These are phyloP conservation scores for Conistra vaccinii DNA, from an alignment of 2,888 invertebrate species.

Conservation along the genomic window DNA sequence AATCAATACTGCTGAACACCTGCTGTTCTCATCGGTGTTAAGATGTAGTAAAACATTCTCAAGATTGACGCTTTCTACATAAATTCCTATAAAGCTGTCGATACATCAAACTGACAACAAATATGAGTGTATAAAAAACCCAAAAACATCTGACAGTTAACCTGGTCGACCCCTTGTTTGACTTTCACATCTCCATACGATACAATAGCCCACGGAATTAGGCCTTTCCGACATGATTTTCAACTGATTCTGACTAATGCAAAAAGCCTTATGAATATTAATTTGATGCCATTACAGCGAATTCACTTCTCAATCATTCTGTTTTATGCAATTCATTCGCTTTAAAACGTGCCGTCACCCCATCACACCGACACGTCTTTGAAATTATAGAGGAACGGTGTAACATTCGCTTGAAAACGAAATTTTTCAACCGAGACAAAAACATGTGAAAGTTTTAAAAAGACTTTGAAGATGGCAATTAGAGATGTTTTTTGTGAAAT, in stretches of 20 bases:
- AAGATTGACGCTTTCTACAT: conserved; percentile 17
- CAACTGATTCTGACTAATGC: conserved; percentile 20
- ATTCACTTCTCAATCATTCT: conserved; percentile 75
- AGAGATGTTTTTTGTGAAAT: conserved; percentile 59
- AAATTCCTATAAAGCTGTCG: conserved; percentile 61
- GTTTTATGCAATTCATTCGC: conserved; percentile 74
- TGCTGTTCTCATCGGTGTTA: conserved; percentile 3
- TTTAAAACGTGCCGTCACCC: conserved; percentile 57
- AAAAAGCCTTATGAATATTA: conserved; percentile 72
- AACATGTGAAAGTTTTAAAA: conserved; percentile 60
- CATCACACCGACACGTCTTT: conserved; percentile 58
- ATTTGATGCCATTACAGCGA: conserved; percentile 67
- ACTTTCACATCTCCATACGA: conserved; percentile 77
- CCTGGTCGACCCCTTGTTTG: conserved; percentile 75
- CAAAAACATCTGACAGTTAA: conserved; percentile 77
- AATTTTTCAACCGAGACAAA: conserved; percentile 53
- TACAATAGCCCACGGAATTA: conserved; percentile 77
- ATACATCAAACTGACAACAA: conserved; percentile 77
- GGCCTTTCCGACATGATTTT: conserved; percentile 66
- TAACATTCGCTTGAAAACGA: conserved; percentile 45
- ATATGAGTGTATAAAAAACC: conserved; percentile 70
- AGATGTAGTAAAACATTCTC: conserved; percentile 7
- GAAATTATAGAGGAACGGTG: conserved; percentile 36
- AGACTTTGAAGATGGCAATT: conserved; percentile 56
- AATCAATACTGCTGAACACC: background rate